These are phyloP conservation scores for Uloborus diversus DNA, from an alignment of 1,140 invertebrate genomes.

Conservation along the genomic window DNA sequence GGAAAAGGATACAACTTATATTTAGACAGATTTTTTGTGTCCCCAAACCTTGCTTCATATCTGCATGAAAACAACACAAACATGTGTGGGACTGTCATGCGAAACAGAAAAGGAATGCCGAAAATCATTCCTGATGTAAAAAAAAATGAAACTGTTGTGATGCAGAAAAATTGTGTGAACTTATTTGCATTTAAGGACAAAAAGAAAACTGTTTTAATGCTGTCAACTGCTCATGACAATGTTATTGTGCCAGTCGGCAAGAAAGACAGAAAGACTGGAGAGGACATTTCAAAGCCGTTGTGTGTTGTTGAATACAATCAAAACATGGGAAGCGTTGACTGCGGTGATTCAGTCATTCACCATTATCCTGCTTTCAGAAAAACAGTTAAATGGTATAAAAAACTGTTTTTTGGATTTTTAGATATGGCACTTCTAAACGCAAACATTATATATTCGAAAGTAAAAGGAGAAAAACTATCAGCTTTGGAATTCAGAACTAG, in stretches of 20 bases:
- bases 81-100: background rate
- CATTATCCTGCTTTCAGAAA: background rate
- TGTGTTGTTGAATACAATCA: background rate
- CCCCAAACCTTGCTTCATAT: background rate
- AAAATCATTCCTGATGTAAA: background rate
- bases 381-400: background rate
- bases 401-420: background rate
- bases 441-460: background rate
- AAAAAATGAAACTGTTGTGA: background rate
- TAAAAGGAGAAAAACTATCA: background rate
- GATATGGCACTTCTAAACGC: background rate
- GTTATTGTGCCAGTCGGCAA: no score
- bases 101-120: background rate
- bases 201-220: no score
- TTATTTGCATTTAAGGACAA: background rate
- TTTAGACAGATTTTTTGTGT: background rate
- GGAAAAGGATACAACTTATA: background rate
- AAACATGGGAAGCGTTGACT: background rate
- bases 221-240: no score
- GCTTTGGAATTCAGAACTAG: background rate
- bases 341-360: background rate
- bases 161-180: background rate
- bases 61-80: background rate
- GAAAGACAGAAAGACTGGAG: background rate
- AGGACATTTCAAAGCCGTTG: background rate